These are phyloP conservation scores for Cygnus atratus DNA, from an alignment of 2,113 vertebrate species.

Conservation along the genomic window DNA sequence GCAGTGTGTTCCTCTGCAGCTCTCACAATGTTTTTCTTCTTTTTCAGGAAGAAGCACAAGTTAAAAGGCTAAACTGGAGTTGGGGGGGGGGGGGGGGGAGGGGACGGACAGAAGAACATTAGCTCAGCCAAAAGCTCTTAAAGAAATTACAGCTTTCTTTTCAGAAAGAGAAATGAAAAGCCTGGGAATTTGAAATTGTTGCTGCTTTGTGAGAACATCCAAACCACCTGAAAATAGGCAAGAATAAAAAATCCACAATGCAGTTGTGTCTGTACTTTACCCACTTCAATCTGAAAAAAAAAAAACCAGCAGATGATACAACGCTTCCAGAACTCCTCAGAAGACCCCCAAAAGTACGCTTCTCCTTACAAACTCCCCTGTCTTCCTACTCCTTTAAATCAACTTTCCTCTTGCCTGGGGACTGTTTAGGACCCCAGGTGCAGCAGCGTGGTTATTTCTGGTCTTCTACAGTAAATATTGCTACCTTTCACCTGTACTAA, in stretches of 20 bases:
- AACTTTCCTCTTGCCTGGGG: neutral
- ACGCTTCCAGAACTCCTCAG: neutral
- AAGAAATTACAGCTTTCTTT: neutral
- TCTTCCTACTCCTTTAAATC: neutral
- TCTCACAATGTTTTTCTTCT: neutral
- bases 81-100: too few species aligned
- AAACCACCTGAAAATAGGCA: neutral
- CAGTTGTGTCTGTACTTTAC: neutral
- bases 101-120: neutral
- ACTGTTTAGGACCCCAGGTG: fast-evolving
- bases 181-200: neutral
- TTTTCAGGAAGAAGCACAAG: neutral
- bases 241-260: neutral
- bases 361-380: neutral
- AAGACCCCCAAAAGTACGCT: neutral
- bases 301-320: neutral
- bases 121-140: neutral
- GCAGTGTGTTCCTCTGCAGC: neutral
- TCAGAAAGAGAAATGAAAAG: neutral
- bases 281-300: neutral
- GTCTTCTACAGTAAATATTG: neutral
- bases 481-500: neutral
- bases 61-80: neutral
- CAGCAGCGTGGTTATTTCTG: neutral
- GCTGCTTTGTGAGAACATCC: neutral